phyloP scores from a whole-genome alignment of 2,113 vertebrate genomes.

The Phylloscopus trochiloides region DNA sequence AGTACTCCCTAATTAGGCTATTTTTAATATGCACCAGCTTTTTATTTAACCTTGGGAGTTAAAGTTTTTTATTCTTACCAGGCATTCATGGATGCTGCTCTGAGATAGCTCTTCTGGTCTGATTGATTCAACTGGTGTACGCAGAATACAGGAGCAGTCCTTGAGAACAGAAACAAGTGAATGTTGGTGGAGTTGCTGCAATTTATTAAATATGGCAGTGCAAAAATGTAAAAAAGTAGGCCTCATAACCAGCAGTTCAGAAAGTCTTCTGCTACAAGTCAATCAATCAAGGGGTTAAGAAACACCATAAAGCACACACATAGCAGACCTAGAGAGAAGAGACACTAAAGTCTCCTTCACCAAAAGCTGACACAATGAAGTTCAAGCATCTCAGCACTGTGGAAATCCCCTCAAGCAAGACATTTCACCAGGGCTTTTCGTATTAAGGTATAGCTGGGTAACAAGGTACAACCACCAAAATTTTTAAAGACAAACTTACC shows the following conservation, averaged over 20 bases:
- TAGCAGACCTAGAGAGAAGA: background rate
- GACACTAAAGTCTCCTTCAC: background rate
- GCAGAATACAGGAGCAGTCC: conserved; percentile 97
- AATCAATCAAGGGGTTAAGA: background rate
- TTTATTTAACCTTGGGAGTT: background rate
- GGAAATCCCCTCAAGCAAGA: background rate
- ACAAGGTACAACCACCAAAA: background rate
- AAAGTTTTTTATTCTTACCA: conserved; percentile 79
- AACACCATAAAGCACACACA: background rate
- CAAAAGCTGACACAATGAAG: background rate
- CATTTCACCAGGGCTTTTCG: background rate
- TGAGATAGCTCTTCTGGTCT: conserved; percentile 86
- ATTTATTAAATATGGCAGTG: background rate
- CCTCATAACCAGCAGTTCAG: background rate
- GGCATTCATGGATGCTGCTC: conserved; percentile 80
- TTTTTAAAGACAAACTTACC: conserved; percentile 69
- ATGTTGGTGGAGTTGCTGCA: background rate
- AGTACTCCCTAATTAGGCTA: background rate
- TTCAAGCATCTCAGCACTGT: background rate
- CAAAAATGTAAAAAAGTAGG: background rate
- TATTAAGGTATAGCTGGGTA: background rate
- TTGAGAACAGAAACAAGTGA: conserved; percentile 54
- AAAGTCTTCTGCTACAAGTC: background rate
- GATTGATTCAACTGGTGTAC: conserved; percentile 89
- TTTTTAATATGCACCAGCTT: background rate